Percentiles rank a stretch among this genome's conserved stretches.
Conservation (phyloP, 2,888 invertebrate genomes). For the Epistrophe grossulariae region DNA sequence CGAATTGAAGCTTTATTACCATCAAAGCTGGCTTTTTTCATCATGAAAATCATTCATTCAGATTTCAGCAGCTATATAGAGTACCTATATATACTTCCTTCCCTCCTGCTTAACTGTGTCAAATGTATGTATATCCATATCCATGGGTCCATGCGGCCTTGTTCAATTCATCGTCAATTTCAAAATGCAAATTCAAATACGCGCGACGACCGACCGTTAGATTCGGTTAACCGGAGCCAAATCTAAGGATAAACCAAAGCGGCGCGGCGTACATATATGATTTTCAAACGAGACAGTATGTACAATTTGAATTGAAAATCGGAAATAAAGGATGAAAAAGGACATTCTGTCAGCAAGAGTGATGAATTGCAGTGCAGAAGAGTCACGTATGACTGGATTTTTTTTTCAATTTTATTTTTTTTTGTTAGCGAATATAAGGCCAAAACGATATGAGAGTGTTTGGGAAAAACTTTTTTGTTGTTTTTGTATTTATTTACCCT, state of each 20-base stretch:
- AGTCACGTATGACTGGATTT: slow-evolving; percentile 48
- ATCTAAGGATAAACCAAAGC: background rate
- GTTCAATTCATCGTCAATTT: slow-evolving; percentile 48
- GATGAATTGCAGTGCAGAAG: slow-evolving; percentile 60
- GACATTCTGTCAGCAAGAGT: slow-evolving; percentile 69
- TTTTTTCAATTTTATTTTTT: slow-evolving; percentile 29
- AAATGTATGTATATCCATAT: background rate
- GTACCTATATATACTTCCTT: background rate
- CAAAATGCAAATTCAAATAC: slow-evolving; percentile 60
- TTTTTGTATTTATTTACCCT: slow-evolving; percentile 24
- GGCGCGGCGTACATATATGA: background rate
- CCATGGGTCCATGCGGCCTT: background rate
- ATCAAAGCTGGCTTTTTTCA: background rate
- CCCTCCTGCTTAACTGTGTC: background rate
- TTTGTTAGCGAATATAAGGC: slow-evolving; percentile 5
- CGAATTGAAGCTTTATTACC: background rate
- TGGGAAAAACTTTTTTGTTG: background rate
- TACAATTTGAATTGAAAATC: slow-evolving; percentile 57
- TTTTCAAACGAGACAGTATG: slow-evolving; percentile 27
- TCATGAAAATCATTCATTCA: slow-evolving; percentile 43
- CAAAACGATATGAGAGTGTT: slow-evolving; percentile 28
- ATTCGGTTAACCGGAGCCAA: slow-evolving; percentile 50
- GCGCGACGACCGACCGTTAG: slow-evolving; percentile 33
- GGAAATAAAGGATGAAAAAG: slow-evolving; percentile 60
- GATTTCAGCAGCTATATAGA: background rate